Evolutionary conservation across 2,888 invertebrate species (phyloP), one percentile per base, ranked within the genome.

Genomic region (Pandemis corylana): DNA sequence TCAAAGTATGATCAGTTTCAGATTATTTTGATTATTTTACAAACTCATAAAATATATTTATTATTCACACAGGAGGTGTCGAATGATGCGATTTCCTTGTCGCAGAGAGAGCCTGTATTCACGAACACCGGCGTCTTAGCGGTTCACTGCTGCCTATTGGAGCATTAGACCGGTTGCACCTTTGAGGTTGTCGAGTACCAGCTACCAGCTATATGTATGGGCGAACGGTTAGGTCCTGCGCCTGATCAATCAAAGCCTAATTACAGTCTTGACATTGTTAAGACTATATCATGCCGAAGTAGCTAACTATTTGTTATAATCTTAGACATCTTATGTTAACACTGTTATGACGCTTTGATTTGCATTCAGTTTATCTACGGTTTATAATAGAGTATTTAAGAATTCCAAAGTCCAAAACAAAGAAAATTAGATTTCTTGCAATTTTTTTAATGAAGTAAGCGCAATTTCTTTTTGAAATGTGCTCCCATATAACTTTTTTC

Each of bases 11-110:
- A 2, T 36, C 28, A 36, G 28, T 36, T 36, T 36, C 28, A 36
- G 28, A 2, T 36, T 36, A 36, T 36, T 36, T 36, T 4, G 28
- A 2, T 36, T 46, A 3, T 46, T 46, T 46, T 51, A 56, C 53
- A 7, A 15, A 53, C 20, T n/a, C 53, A 56, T 56, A 20, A 7
- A 20, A 56, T 7, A 2, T 56, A 56, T 56, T 7, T 56, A 56
- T 56, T 56, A 56, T 20, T 12, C 53, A 10, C 51, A 6, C 15
- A 61, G 49, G 28, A 49, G 20, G 61, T 49, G 51, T 67, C 9
- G 42, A 28, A 62, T 67, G 51, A 72, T 67, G 62, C 51, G 44
- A 62, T 67, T 72, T 67, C 61, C 71, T 41, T 59, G 62, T 67
- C 67, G 20, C 62, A 42, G 28, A n/a, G 28, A 66, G 36, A 65